Conservation (phyloP, 2,113 vertebrate genomes). For the Crotalus tigris region DNA sequence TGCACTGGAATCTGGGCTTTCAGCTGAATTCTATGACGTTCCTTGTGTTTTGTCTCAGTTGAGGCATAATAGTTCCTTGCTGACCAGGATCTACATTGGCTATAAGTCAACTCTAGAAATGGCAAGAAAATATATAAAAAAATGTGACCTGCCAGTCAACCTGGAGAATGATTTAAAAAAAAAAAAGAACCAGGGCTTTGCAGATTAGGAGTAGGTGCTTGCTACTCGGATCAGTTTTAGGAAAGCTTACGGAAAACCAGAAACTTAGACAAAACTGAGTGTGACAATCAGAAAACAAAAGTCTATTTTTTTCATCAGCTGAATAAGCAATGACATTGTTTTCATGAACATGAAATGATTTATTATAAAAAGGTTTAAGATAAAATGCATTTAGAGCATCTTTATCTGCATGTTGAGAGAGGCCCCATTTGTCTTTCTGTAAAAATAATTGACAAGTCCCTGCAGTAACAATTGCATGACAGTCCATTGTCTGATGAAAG, state of each 20-base stretch:
- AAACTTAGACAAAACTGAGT: constrained; percentile 48
- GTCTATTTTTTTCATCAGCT: constrained; percentile 26
- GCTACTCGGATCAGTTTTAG: too few relatives aligned
- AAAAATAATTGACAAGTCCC: background rate
- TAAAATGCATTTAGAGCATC: background rate
- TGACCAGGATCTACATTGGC: background rate
- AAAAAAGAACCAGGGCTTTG: background rate
- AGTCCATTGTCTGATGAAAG: background rate
- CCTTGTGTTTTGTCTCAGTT: background rate
- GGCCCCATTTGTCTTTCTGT: background rate
- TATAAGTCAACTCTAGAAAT: constrained; percentile 14
- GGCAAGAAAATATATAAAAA: constrained; percentile 13
- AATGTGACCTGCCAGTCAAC: background rate
- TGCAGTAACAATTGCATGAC: background rate
- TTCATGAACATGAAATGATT: constrained; percentile 19
- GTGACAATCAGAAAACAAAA: constrained; percentile 53
- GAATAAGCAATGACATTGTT: constrained; percentile 22
- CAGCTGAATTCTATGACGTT: background rate
- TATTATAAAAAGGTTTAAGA: background rate
- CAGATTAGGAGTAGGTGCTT: constrained; percentile 22
- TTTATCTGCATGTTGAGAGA: background rate
- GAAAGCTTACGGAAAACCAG: too few relatives aligned
- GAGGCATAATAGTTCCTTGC: background rate
- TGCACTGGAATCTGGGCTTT: background rate
- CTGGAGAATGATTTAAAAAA: constrained; percentile 40